Evolutionary conservation across 2,797 vertebrate genomes (phyloP), one percentile per base, ranked within the genome.

Genomic region (Emys orbicularis): DNA sequence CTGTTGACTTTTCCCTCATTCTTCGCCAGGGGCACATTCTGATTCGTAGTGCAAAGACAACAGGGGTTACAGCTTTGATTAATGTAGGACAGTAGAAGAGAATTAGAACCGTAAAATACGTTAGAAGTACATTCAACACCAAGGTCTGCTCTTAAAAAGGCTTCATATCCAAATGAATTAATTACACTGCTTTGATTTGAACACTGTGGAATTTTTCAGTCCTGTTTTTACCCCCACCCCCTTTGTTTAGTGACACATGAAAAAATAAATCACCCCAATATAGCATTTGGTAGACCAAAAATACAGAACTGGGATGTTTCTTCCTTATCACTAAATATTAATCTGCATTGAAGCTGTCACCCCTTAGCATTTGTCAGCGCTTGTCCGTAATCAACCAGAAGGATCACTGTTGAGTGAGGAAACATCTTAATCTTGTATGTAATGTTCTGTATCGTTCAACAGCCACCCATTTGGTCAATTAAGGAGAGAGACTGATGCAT

Each of bases 1-100:
- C 99, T 99, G 99, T 99, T 99, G 99, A 99, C 99, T 99, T 99
- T 99, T 99, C 99, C 99, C 98, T 99, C 99, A 98, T 99, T 99
- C 98, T 98, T 98, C 98, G 99, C 99, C 99, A 99, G 99, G 98
- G 99, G 99, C 99, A 99, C 98, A 99, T 99, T 99, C 98, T 99
- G 99, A 99, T 99, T 99, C 96, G 97, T 98, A 98, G 98, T 98
- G 98, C 99, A 99, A 98, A 99, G 99, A 99, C 99, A 99, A 99
- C 99, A 98, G 98, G 98, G 98, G 99, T 99, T 99, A 99, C 98
- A 98, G 98, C 98, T 99, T 99, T 99, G 99, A 99, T 99, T 98
- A 99, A 99, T 99, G 98, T 98, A 98, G 99, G 98, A 98, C 98
- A 98, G 97, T 98, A 95, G 97, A 98, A 98, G 97, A 97, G 98